Base-by-base conservation (phyloP, 23 tunicate genomes). In the Ciona savignyi region DNA sequence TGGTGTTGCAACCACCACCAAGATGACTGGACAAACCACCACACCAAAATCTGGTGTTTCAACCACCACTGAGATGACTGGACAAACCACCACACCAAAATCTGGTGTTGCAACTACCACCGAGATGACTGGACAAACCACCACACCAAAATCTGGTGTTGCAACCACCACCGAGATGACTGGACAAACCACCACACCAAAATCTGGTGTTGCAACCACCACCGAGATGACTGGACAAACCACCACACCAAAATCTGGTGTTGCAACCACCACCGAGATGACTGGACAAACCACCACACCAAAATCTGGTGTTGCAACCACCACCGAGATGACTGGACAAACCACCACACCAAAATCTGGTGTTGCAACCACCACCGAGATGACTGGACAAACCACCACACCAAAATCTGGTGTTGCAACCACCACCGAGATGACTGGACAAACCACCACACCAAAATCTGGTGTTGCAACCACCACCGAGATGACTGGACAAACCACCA, bases 101-200 rank as follows among this genome's bases (percentile, higher is more conserved):
- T 75, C 67, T 81, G 79, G 74, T 42, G 79, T 60, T 51, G 65
- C 79, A 48, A 81, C 86, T 63, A 81, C 86, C 1, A n/a, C 61
- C 3, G 67, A 25, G 24, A 34, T 62, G 51, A 51, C 19, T 49
- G 79, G 74, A 3, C 25, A 30, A 19, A 67, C 63, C 4, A 73
- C 86, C 73, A 77, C 81, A 11, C 23, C 71, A 3, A 66, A 2
- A 27, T 49, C 74, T 31, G 79, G 74, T 81, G 86, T 3, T 27
- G 65, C 79, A 81, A 83, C 80, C 62, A 83, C 85, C 1, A 27
- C 35, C 15, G 62, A 24, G 15, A 20, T 23, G 20, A 6, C 60
- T 66, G 74, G 31, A 3, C 35, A 29, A 63, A 34, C 35, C 24
- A 74, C 79, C 79, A 74, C 71, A 9, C 29, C 74, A 29, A 19